Evolutionary conservation across 2,888 invertebrate species (phyloP).

Genomic region (Gandaritis pyraliata): DNA sequence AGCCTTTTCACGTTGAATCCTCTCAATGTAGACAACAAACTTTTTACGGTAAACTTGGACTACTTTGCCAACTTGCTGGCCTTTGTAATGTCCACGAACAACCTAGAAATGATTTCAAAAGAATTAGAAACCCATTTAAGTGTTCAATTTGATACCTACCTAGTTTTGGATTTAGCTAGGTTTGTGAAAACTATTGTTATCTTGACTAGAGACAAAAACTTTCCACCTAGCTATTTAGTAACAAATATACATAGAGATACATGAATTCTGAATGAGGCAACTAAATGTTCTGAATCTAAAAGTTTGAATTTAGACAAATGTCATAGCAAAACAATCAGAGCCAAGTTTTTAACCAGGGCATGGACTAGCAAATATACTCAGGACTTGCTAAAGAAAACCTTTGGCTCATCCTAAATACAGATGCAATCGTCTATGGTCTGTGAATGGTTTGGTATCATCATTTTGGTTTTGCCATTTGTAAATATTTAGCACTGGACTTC

Average conservation of each 20-base stretch:
- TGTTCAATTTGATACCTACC: too few species aligned
- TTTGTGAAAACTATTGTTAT: too few species aligned
- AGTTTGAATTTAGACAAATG: background rate
- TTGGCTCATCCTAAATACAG: conserved; percentile 54
- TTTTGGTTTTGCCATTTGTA: conserved; percentile 43
- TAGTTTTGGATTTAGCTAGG: too few species aligned
- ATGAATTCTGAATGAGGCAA: too few species aligned
- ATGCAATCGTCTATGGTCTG: conserved; percentile 75
- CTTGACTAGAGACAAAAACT: too few species aligned
- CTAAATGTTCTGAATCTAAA: background rate
- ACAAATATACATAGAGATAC: too few species aligned
- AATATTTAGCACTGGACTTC: conserved; percentile 10
- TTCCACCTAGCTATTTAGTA: too few species aligned
- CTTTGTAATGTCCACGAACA: conserved; percentile 99
- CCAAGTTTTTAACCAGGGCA: conserved; percentile 80
- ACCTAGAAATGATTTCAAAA: conserved; percentile 83
- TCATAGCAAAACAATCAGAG: conserved; percentile 71
- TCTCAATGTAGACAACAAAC: conserved; percentile 99
- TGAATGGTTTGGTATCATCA: conserved; percentile 86
- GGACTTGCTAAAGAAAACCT: conserved; percentile 76
- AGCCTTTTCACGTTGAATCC: conserved; percentile 99
- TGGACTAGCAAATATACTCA: conserved; percentile 60
- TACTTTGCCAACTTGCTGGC: conserved; percentile 99
- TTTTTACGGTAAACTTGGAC: conserved; percentile 99
- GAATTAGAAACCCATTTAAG: background rate